These are phyloP conservation scores for Bugula neritina DNA, from an alignment of 2,888 invertebrate species.

Conservation along the genomic window DNA sequence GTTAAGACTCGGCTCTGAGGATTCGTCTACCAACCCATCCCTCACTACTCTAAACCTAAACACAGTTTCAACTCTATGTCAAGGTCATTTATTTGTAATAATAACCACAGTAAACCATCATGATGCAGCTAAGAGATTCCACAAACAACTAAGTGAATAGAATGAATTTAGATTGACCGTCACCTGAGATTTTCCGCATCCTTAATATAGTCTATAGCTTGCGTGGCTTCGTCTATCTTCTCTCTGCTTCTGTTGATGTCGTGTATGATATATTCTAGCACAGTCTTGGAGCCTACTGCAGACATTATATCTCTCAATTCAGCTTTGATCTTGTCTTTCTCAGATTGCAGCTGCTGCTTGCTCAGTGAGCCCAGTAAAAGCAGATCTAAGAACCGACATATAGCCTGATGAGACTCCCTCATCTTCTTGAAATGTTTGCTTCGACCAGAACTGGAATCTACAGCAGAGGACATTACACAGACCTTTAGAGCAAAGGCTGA, in stretches of 20 bases:
- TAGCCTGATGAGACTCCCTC: neutral
- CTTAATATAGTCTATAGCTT: neutral
- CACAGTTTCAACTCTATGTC: no score
- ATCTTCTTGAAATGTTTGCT: neutral
- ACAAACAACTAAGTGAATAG: no score
- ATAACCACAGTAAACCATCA: no score
- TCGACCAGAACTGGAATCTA: neutral
- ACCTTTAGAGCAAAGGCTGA: no score
- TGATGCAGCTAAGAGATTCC: no score
- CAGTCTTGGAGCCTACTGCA: neutral
- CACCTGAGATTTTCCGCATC: neutral
- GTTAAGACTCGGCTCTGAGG: neutral
- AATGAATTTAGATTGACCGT: no score
- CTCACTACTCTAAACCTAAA: slow-evolving; percentile 1
- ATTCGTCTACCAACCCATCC: slow-evolving; percentile 10
- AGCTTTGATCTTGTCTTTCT: neutral
- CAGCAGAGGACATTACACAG: no score
- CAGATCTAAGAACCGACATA: neutral
- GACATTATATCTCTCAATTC: neutral
- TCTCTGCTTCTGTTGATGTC: neutral
- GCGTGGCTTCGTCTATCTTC: neutral
- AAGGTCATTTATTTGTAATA: no score
- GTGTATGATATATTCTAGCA: neutral
- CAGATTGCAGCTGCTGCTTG: neutral
- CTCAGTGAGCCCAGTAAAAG: neutral